Conservation (phyloP, 2,888 invertebrate species). For the Chaetogeoica ovagalla region DNA sequence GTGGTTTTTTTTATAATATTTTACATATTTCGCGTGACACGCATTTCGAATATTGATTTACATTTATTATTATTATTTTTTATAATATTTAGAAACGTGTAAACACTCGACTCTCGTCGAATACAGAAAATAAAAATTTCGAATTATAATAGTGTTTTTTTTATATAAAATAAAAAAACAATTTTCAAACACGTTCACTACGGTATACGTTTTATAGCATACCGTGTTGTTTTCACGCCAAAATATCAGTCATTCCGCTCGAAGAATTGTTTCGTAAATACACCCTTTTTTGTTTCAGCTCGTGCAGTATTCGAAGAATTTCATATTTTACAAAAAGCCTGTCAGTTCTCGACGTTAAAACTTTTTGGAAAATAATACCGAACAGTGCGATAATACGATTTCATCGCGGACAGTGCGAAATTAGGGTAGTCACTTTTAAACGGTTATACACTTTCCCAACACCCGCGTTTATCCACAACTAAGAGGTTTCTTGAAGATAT, state of each 20-base stretch:
- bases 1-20: no score
- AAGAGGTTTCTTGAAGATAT: no score
- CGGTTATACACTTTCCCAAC: not conserved
- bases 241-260: slow-evolving; percentile 40
- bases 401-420: slow-evolving; percentile 8
- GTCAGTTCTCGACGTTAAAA: slow-evolving; percentile 23
- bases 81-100: no score
- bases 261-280: slow-evolving; percentile 23
- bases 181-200: slow-evolving; percentile 9
- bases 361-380: slow-evolving; percentile 27
- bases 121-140: not conserved
- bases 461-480: no score
- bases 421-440: not conserved
- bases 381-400: slow-evolving; percentile 16
- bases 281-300: slow-evolving; percentile 27
- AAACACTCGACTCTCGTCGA: no score
- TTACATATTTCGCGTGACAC: no score
- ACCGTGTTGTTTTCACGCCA: not conserved
- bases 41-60: no score
- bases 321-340: slow-evolving; percentile 20
- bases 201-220: not conserved
- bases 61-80: no score
- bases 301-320: slow-evolving; percentile 2
- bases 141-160: not conserved
- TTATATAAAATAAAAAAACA: not conserved